Base-by-base conservation (phyloP, 2,797 vertebrate species). In the Clarias platycephalus region DNA sequence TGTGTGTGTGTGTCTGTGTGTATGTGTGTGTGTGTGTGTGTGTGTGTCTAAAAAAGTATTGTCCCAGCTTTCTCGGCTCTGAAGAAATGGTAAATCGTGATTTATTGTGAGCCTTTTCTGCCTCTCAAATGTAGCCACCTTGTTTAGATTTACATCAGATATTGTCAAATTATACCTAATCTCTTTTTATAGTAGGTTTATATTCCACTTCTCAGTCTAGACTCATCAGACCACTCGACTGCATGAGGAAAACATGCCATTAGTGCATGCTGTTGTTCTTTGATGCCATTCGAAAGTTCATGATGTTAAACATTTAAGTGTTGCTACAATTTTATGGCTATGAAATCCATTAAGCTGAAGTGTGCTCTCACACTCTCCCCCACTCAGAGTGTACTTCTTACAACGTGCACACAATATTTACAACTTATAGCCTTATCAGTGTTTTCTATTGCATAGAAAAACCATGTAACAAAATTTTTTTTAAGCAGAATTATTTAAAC, bases 221-320 rank as follows among this genome's bases (percentile, higher is more conserved):
- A 84, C 57, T 63, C 4, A 34, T 63, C 66, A 55, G 67, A 77
- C 57, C 28, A 58, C 66, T 81, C 15, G 34, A 83, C 37, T 86
- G 58, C 10, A 80, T 78, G 84, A 88, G 72, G 20, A 34, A 58
- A 77, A 34, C 74, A 67, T 53, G 81, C 77, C 81, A 58, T 37
- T 58, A 37, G 24, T 44, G 62, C 77, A 83, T 72, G 31, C 75
- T 80, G 81, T 84, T 63, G 83, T 81, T 80, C 71, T 86, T 83
- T 63, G 16, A 87, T 87, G 83, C 85, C 85, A 89, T 90, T 88
- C 90, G 15, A 90, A 91, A 89, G 91, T 83, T 72, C 87, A 78
- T 83, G 44, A 91, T 86, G 60, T 79, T 84, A 88, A 88, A 86
- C 84, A 83, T 89, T 86, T 88, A 86, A 90, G 79, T 72, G 53